Percentiles rank a stretch among this genome's conserved stretches.
These are phyloP conservation scores for Mesitornis unicolor DNA, from an alignment of 2,113 vertebrate genomes.

Conservation along the genomic window DNA sequence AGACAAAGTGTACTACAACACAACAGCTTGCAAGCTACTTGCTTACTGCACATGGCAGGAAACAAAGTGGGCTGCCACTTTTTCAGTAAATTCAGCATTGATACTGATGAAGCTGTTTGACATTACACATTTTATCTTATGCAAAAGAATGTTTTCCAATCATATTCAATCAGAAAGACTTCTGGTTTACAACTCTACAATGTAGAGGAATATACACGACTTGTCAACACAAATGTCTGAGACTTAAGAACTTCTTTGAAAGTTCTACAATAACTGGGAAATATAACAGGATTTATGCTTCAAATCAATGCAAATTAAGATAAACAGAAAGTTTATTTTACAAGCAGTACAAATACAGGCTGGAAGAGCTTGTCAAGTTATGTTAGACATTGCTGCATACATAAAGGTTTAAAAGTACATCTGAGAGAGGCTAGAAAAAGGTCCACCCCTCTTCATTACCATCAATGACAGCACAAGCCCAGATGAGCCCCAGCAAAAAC, in stretches of 20 bases:
- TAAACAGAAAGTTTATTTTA: not conserved
- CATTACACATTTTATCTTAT: rapidly evolving
- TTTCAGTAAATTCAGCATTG: not conserved
- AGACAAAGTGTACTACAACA: not conserved
- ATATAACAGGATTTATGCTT: not conserved
- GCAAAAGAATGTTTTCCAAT: not conserved
- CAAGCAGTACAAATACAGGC: not conserved
- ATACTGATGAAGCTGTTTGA: not conserved
- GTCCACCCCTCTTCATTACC: not conserved
- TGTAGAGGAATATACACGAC: not conserved
- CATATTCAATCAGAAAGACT: not conserved
- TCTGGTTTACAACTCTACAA: not conserved
- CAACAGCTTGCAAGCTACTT: not conserved
- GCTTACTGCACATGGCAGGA: not conserved
- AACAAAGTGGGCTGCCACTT: not conserved
- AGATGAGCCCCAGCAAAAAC: not conserved
- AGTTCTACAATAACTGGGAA: not conserved
- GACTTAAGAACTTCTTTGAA: not conserved
- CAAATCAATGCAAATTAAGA: not conserved
- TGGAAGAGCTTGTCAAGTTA: not conserved
- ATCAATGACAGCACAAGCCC: not conserved
- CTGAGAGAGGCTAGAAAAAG: not conserved
- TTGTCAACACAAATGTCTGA: not conserved
- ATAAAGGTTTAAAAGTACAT: not conserved
- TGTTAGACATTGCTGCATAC: not conserved